phyloP scores from a whole-genome alignment of 2,888 invertebrate genomes.

The Clitarchus hookeri region DNA sequence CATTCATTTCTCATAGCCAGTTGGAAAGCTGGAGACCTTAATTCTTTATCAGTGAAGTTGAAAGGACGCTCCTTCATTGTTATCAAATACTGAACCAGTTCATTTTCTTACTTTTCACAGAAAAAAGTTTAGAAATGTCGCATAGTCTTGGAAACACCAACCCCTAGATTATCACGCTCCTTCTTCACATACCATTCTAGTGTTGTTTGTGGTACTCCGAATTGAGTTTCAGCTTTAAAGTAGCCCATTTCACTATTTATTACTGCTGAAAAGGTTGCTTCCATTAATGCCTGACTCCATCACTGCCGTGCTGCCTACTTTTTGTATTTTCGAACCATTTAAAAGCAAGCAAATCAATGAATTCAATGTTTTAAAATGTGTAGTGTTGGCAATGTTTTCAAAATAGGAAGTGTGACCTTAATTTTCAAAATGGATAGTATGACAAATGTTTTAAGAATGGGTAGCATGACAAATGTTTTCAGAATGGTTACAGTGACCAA shows the following conservation, averaged over 20 bases:
- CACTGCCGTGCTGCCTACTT: background rate
- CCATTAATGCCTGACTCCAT: background rate
- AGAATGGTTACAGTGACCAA: no score
- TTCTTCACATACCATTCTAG: constrained; percentile 20
- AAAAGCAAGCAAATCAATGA: background rate
- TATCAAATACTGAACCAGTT: constrained; percentile 26
- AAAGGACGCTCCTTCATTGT: constrained; percentile 20
- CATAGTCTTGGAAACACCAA: constrained; percentile 5
- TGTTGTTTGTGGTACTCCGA: constrained; percentile 25
- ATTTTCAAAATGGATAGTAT: no score
- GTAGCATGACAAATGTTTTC: no score
- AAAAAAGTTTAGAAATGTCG: background rate
- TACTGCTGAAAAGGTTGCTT: background rate
- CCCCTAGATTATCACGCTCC: background rate
- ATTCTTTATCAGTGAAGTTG: constrained; percentile 46
- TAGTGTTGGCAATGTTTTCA: background rate
- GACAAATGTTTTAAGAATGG: no score
- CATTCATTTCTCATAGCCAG: constrained; percentile 58
- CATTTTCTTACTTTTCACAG: constrained; percentile 15
- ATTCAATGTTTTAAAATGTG: background rate
- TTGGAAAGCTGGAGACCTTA: constrained; percentile 58
- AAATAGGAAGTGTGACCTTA: background rate
- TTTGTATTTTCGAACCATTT: background rate
- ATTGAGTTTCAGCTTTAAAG: constrained; percentile 27
- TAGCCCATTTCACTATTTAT: constrained; percentile 2